Evolutionary conservation across 2,797 vertebrate species (phyloP).

Genomic region (Fistularia tabacaria): DNA sequence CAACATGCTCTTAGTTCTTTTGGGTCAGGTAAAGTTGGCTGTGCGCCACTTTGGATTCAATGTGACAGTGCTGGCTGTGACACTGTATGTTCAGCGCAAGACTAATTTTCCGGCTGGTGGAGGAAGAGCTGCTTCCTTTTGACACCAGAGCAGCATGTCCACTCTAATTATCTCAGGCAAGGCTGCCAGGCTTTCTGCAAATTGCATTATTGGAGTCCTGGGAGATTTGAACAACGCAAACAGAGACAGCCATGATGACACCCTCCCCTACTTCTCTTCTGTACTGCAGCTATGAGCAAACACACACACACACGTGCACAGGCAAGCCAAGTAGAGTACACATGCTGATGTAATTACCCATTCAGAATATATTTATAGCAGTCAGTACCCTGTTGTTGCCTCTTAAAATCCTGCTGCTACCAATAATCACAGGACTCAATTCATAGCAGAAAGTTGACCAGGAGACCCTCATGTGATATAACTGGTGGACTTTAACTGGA

Average conservation of each 20-base stretch:
- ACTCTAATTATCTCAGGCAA: constrained; percentile 42
- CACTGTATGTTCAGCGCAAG: neutral
- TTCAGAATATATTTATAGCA: constrained; percentile 33
- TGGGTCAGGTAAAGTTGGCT: neutral
- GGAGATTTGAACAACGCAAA: constrained; percentile 30
- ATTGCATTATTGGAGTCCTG: constrained; percentile 32
- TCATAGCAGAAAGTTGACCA: neutral
- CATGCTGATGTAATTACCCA: constrained; percentile 46
- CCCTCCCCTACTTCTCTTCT: neutral
- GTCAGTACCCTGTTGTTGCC: constrained; percentile 13
- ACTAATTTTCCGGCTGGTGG: constrained; percentile 10
- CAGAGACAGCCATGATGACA: constrained; percentile 24
- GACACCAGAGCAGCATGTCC: constrained; percentile 25
- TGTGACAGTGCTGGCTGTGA: neutral
- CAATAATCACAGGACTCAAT: neutral
- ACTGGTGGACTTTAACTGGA: too few relatives aligned
- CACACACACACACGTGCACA: constrained; percentile 4
- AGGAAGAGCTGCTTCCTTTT: constrained; percentile 16
- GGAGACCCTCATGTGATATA: too few relatives aligned
- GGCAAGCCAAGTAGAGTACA: constrained; percentile 17
- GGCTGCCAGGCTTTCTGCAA: constrained; percentile 15
- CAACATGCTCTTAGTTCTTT: too few relatives aligned
- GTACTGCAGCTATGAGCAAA: constrained; percentile 6
- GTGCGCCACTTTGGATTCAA: neutral
- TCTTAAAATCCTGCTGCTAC: neutral